Evolutionary conservation across 1,140 invertebrate genomes (phyloP).

Genomic region (Eumeta japonica): DNA sequence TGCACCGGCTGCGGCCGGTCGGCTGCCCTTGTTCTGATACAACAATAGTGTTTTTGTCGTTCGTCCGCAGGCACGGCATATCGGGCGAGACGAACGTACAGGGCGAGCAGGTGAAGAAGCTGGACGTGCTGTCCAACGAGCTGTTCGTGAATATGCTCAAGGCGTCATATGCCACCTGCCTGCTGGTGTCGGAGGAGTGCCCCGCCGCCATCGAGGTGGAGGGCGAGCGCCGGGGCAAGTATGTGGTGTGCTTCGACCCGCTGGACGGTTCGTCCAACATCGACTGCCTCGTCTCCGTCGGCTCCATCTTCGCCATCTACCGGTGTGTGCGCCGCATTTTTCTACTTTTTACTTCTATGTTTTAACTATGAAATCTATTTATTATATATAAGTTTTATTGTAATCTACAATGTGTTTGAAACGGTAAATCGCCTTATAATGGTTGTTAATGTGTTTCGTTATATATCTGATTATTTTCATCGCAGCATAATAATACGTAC

Average conservation of each 20-base stretch:
- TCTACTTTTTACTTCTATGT: too few relatives aligned
- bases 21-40: too few relatives aligned
- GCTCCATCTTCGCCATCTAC: conserved; percentile 96
- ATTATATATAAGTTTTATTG: too few relatives aligned
- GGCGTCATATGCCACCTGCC: conserved; percentile 89
- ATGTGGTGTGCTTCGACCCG: conserved; percentile 98
- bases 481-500: too few relatives aligned
- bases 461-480: too few relatives aligned
- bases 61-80: conserved; percentile 84
- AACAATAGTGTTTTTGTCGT: background rate
- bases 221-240: conserved; percentile 81
- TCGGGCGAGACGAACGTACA: conserved; percentile 93
- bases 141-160: conserved; percentile 98
- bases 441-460: too few relatives aligned
- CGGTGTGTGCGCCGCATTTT: too few relatives aligned
- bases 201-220: conserved; percentile 74
- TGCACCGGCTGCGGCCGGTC: too few relatives aligned
- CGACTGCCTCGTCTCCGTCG: conserved; percentile 97
- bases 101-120: conserved; percentile 98
- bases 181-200: conserved; percentile 97
- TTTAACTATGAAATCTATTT: too few relatives aligned
- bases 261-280: conserved; percentile 99
- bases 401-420: too few relatives aligned
- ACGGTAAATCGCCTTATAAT: too few relatives aligned
- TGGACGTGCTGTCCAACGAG: conserved; percentile 96